Evolutionary conservation across 2,797 vertebrate species (phyloP), one percentile per base, ranked within the genome.

Genomic region (Cichlasoma orientale): DNA sequence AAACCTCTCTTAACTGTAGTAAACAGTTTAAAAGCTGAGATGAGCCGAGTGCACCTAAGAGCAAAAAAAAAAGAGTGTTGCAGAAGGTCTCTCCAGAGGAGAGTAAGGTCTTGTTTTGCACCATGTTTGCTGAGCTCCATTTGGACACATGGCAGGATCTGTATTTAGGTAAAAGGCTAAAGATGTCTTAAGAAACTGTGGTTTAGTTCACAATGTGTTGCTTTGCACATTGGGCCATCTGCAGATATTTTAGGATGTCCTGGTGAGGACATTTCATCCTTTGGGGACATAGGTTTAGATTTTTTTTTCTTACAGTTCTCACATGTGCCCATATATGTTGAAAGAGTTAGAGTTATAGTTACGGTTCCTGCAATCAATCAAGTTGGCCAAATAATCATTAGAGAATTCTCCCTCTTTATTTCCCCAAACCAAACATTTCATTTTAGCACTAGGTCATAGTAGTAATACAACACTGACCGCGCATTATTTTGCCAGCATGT

Each of bases 151-250:
- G 74, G 79, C 85, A 75, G 66, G 68, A 74, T 53, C 25, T 82
- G 74, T 75, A 93, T 94, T 84, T 91, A 86, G 91, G 92, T 85
- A 83, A 94, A 93, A 94, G 90, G 92, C 84, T 71, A 86, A 85
- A 84, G 68, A 85, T 69, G 52, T 89, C 80, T 95, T 91, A 88
- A 76, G 93, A 95, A 94, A 86, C 77, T 92, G 76, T 89, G 87
- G 75, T 87, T 88, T 77, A 89, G 90, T 92, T 93, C 86, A 91
- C 16, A 31, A 69, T 13, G 56, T 80, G 38, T 81, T 83, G 75
- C 54, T 66, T 70, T 54, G 50, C 70, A 54, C 69, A 78, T 53
- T 77, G 82, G 72, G 90, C 79, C 90, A 90, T 93, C 85, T 86
- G 83, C 79, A 90, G 70, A 90, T 78, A 55, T 82, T 80, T 63